Evolutionary conservation across 2,888 invertebrate genomes (phyloP).

Genomic region (Hololepta plana): DNA sequence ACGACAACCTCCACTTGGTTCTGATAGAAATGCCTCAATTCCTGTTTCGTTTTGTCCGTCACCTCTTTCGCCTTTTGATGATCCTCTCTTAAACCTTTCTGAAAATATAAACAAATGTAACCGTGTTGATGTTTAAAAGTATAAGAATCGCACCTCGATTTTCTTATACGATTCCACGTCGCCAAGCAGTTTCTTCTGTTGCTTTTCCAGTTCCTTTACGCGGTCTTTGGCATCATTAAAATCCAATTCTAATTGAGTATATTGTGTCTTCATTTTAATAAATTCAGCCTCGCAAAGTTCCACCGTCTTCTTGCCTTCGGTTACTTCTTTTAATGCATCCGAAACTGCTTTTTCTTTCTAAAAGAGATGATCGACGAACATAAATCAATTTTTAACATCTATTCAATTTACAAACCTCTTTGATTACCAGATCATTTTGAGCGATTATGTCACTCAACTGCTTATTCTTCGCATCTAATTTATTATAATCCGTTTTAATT

Average conservation of each 20-base stretch:
- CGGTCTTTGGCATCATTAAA: constrained; percentile 15
- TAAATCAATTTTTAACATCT: too few species aligned
- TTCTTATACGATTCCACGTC: constrained; percentile 20
- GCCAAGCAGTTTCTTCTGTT: constrained; percentile 19
- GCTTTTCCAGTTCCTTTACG: constrained; percentile 16
- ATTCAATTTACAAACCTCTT: constrained; percentile 29
- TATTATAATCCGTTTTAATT: constrained; percentile 31
- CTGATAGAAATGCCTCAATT: constrained; percentile 59
- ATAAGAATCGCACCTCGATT: constrained; percentile 21
- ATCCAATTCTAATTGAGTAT: constrained; percentile 14
- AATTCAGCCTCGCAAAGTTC: constrained; percentile 29
- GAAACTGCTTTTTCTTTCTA: constrained; percentile 20
- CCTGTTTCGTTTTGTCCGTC: constrained; percentile 43
- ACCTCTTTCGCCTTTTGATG: constrained; percentile 29
- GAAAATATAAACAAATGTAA: constrained; percentile 2
- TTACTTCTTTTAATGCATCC: constrained; percentile 20
- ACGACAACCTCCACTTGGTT: constrained; percentile 66
- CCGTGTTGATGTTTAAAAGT: background rate
- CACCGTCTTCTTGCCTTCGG: constrained; percentile 31
- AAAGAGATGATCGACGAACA: too few species aligned
- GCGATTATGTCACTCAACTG: constrained; percentile 40
- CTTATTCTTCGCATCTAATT: constrained; percentile 30
- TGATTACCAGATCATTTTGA: constrained; percentile 35
- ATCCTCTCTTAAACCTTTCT: constrained; percentile 18
- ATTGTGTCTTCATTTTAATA: constrained; percentile 17